Percentiles rank a stretch among this genome's conserved stretches.
phyloP scores from a whole-genome alignment of 2,797 vertebrate genomes.

The Meriones psammophilus region DNA sequence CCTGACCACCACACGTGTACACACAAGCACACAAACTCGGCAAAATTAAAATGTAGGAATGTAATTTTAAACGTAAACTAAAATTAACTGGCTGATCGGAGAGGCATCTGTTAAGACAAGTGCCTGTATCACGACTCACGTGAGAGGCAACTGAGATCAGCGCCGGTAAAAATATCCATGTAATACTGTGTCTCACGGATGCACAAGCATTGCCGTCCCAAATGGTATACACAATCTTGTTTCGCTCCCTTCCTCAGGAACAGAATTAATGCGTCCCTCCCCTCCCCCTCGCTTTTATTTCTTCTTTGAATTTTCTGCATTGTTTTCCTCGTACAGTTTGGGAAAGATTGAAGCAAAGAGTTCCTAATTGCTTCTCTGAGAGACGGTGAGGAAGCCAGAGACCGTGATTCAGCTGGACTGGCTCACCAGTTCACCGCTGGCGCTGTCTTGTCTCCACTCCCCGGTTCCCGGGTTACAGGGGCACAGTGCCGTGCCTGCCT shows the following conservation, averaged over 20 bases:
- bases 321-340: background rate
- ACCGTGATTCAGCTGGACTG: no score
- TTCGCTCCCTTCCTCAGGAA: background rate
- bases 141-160: no score
- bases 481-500: background rate
- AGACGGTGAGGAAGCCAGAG: background rate
- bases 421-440: background rate
- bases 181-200: background rate
- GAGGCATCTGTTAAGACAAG: background rate
- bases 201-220: background rate
- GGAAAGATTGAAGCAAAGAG: background rate
- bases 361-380: conserved; percentile 20
- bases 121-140: background rate
- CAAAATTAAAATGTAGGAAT: background rate
- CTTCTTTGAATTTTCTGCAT: conserved; percentile 25
- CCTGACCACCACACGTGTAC: background rate
- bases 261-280: background rate
- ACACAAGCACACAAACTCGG: background rate
- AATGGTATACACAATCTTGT: background rate
- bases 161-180: background rate
- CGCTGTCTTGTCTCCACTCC: background rate
- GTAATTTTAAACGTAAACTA: background rate
- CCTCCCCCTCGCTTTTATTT: background rate
- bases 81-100: background rate
- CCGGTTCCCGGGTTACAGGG: background rate